Percentiles rank a stretch among this genome's conserved stretches.
Conservation (phyloP, 1,140 invertebrate species). For the Laupala kohalensis region DNA sequence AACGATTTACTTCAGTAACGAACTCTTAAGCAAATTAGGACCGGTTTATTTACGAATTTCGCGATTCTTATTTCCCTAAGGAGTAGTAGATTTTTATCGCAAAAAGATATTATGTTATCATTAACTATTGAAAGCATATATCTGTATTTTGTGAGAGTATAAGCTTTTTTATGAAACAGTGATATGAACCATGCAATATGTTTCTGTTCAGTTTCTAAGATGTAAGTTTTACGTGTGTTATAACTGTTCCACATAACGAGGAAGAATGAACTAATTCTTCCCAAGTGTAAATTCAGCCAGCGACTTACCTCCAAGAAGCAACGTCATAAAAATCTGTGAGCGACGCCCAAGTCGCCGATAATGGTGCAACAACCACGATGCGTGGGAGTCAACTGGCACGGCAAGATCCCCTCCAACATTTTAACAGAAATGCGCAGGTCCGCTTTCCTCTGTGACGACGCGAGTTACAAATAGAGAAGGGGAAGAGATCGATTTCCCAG, state of each 20-base stretch:
- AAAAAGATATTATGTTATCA: too few relatives aligned
- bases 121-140: too few relatives aligned
- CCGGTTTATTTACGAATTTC: too few relatives aligned
- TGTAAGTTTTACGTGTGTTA: too few relatives aligned
- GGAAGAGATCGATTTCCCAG: neutral
- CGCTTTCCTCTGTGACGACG: neutral
- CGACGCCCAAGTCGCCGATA: too few relatives aligned
- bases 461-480: neutral
- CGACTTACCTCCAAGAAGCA: neutral
- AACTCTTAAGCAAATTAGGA: too few relatives aligned
- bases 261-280: too few relatives aligned
- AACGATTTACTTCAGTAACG: too few relatives aligned
- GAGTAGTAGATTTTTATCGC: too few relatives aligned
- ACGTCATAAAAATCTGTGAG: neutral
- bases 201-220: too few relatives aligned
- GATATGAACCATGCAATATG: neutral
- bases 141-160: neutral
- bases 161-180: neutral
- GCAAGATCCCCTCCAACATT: neutral
- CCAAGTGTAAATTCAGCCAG: neutral
- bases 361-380: neutral
- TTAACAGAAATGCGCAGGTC: neutral
- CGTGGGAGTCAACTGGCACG: neutral
- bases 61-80: too few relatives aligned
- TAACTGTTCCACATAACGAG: too few relatives aligned